phyloP scores from a whole-genome alignment of 2,113 vertebrate species.

The Scolopax mira region DNA sequence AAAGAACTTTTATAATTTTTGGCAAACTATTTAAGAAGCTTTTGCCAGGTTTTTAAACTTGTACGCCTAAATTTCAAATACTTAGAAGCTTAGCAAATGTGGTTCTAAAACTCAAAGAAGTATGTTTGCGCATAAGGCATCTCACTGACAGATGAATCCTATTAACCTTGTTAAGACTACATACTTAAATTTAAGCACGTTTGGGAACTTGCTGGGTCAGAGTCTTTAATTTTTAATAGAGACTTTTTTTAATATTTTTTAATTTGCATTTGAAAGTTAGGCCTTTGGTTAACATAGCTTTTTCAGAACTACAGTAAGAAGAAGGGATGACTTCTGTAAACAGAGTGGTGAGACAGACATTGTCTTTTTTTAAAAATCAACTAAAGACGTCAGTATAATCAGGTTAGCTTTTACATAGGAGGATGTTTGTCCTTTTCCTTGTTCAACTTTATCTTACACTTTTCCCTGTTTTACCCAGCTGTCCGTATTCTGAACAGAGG shows the following conservation, averaged over 20 bases:
- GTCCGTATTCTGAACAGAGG: background rate
- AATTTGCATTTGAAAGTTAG: background rate
- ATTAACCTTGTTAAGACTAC: background rate
- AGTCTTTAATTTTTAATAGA: background rate
- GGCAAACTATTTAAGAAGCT: background rate
- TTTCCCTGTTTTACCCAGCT: background rate
- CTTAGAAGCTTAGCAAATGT: background rate
- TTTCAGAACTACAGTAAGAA: background rate
- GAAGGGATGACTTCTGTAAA: background rate
- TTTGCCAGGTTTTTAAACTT: background rate
- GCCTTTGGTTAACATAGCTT: background rate
- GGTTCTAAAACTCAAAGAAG: background rate
- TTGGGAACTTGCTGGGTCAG: background rate
- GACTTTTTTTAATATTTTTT: background rate
- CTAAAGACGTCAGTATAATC: background rate
- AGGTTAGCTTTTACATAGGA: background rate
- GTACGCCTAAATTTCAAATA: background rate
- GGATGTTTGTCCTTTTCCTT: background rate
- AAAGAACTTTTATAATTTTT: background rate
- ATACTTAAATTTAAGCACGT: background rate
- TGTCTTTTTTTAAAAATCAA: background rate
- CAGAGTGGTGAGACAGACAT: background rate
- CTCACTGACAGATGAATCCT: constrained; percentile 8
- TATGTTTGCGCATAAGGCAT: background rate
- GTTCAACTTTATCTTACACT: background rate